A percentile compares a stretch with the other conserved stretches of the same genome.
These are phyloP conservation scores for Hestina assimilis DNA, from an alignment of 1,140 invertebrate genomes.

Conservation along the genomic window DNA sequence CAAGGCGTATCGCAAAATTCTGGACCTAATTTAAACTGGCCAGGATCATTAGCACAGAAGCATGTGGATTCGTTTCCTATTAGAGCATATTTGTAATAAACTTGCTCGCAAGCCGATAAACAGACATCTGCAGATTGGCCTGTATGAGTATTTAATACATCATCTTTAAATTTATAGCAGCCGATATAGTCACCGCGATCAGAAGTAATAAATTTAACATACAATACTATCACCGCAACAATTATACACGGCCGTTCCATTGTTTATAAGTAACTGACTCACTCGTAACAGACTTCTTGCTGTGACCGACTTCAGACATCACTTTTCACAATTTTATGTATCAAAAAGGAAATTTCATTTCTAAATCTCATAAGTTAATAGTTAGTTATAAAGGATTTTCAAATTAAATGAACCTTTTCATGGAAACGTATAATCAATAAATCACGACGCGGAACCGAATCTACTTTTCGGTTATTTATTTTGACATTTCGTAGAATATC, in stretches of 20 bases:
- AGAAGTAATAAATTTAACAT: slow-evolving; percentile 16
- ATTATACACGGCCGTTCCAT: slow-evolving; percentile 45
- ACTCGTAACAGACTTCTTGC: too few species aligned
- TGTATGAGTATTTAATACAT: slow-evolving; percentile 63
- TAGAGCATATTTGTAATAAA: slow-evolving; percentile 69
- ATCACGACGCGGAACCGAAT: slow-evolving; percentile 17
- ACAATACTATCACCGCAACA: slow-evolving; percentile 29
- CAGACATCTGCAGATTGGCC: slow-evolving; percentile 71
- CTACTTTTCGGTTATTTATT: slow-evolving; percentile 30
- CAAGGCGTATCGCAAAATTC: slow-evolving; percentile 71
- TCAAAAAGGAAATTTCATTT: too few species aligned
- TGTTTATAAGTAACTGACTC: slow-evolving; percentile 37
- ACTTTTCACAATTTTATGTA: too few species aligned
- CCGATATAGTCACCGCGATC: slow-evolving; percentile 68
- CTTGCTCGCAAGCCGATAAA: slow-evolving; percentile 65
- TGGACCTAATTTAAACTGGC: slow-evolving; percentile 43
- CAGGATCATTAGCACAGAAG: slow-evolving; percentile 64
- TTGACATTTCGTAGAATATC: slow-evolving; percentile 18
- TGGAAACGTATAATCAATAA: slow-evolving; percentile 16
- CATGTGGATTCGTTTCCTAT: slow-evolving; percentile 70
- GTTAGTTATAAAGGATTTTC: too few species aligned
- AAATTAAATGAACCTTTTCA: not conserved
- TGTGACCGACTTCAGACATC: too few species aligned
- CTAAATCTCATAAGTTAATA: too few species aligned
- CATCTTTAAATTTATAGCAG: slow-evolving; percentile 55